A percentile compares a stretch with the other conserved stretches of the same genome.
Evolutionary conservation across 2,113 vertebrate genomes (phyloP).

Genomic region (Nothocercus julius): DNA sequence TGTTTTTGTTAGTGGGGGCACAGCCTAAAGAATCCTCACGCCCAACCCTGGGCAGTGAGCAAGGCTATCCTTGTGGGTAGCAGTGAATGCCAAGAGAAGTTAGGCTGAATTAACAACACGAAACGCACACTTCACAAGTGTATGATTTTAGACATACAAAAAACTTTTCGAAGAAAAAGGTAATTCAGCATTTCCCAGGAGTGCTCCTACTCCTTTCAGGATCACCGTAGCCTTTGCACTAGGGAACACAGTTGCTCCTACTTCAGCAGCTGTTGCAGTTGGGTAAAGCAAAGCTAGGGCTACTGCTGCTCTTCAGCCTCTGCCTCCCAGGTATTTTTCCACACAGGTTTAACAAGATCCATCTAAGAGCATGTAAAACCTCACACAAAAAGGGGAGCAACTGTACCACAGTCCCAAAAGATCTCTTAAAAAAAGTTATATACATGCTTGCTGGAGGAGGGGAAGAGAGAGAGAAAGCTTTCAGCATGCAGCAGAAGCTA

Average conservation of each 20-base stretch:
- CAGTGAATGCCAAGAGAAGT: background rate
- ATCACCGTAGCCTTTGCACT: background rate
- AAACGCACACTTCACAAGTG: background rate
- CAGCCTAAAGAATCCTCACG: background rate
- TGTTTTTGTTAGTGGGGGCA: background rate
- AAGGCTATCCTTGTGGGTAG: background rate
- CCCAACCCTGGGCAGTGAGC: background rate
- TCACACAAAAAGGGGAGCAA: background rate
- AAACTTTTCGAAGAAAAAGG: accelerated
- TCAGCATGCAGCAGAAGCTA: background rate
- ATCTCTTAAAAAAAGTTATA: background rate
- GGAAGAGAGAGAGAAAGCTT: background rate
- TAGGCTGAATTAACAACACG: background rate
- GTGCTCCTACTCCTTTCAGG: background rate
- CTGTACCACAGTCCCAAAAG: background rate
- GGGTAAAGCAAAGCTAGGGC: background rate
- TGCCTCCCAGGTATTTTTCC: background rate
- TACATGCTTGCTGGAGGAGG: background rate
- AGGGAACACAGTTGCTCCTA: background rate
- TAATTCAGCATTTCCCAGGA: accelerated
- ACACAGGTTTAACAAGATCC: background rate
- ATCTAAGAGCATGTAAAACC: background rate
- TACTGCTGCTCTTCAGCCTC: background rate
- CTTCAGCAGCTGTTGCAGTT: background rate
- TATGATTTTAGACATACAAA: background rate